phyloP scores from a whole-genome alignment of 2,888 invertebrate genomes.

The Drosophila sordidapex region DNA sequence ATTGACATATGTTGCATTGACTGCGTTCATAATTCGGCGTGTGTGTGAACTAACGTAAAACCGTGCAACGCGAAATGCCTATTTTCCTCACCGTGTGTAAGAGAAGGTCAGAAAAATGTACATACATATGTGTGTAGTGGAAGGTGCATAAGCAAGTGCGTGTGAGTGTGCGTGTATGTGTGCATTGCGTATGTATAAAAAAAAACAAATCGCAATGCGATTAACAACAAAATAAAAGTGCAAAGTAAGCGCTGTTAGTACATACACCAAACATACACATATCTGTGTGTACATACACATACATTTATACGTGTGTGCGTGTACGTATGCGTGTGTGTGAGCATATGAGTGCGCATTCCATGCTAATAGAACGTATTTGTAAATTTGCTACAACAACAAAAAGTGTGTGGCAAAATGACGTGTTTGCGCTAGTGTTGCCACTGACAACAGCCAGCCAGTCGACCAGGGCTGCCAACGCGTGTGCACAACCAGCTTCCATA shows the following conservation, averaged over 20 bases:
- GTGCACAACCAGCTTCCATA: conserved; percentile 24
- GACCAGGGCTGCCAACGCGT: conserved; percentile 64
- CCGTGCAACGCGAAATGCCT: conserved; percentile 35
- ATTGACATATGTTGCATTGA: conserved; percentile 22
- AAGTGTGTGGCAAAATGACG: conserved; percentile 71
- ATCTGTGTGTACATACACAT: conserved; percentile 24
- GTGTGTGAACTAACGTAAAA: conserved; percentile 17
- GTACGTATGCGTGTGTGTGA: not conserved
- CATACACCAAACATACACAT: conserved; percentile 21
- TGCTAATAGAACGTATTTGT: conserved; percentile 62
- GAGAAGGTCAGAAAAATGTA: conserved; percentile 77
- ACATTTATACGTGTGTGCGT: conserved; percentile 7
- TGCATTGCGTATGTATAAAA: conserved; percentile 61
- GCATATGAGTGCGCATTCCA: conserved; percentile 40
- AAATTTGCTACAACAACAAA: conserved; percentile 62
- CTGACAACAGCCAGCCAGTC: conserved; percentile 70
- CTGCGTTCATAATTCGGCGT: conserved; percentile 4
- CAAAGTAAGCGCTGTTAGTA: conserved; percentile 51
- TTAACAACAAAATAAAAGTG: conserved; percentile 58
- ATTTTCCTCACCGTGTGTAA: conserved; percentile 53
- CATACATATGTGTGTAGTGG: conserved; percentile 56
- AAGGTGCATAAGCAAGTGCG: conserved; percentile 62
- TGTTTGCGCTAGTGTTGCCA: conserved; percentile 79
- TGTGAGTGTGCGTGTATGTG: conserved; percentile 35
- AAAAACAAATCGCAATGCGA: conserved; percentile 50